A percentile compares a stretch with the other conserved stretches of the same genome.
These are phyloP conservation scores for Sialia sialis DNA, from an alignment of 2,113 vertebrate genomes.

Conservation along the genomic window DNA sequence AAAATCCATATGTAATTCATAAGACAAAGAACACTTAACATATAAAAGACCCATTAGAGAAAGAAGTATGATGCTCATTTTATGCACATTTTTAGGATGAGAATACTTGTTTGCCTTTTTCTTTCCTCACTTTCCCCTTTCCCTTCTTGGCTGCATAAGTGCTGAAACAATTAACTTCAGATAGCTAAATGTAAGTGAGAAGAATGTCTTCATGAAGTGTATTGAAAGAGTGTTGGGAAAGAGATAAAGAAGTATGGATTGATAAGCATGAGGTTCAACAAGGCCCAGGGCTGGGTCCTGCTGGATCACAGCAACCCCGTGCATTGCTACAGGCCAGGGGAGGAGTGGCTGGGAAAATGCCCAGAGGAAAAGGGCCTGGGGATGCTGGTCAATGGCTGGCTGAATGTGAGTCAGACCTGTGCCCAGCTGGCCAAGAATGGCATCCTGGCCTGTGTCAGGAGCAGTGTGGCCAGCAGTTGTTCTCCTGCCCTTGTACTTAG, in stretches of 20 bases:
- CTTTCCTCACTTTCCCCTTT: background rate
- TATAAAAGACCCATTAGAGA: background rate
- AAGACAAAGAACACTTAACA: background rate
- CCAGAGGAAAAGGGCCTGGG: background rate
- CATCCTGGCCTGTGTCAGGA: background rate
- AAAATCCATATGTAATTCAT: background rate
- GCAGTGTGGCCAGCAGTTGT: background rate
- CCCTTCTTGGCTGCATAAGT: background rate
- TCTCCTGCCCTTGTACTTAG: accelerated
- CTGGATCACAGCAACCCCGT: background rate
- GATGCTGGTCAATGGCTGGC: accelerated
- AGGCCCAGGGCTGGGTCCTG: too few species aligned
- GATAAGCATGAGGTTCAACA: background rate
- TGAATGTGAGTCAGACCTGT: accelerated
- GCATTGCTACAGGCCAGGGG: too few species aligned
- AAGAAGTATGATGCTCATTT: background rate
- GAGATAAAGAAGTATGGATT: background rate
- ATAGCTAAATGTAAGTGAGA: background rate
- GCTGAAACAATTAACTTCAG: background rate
- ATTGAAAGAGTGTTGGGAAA: background rate
- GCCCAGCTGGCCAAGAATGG: background rate
- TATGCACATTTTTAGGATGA: background rate
- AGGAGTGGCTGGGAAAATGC: background rate
- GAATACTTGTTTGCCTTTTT: background rate
- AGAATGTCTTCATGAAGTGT: background rate